Evolutionary conservation across 2,888 invertebrate genomes (phyloP).

Genomic region (Ectobius pallidus): DNA sequence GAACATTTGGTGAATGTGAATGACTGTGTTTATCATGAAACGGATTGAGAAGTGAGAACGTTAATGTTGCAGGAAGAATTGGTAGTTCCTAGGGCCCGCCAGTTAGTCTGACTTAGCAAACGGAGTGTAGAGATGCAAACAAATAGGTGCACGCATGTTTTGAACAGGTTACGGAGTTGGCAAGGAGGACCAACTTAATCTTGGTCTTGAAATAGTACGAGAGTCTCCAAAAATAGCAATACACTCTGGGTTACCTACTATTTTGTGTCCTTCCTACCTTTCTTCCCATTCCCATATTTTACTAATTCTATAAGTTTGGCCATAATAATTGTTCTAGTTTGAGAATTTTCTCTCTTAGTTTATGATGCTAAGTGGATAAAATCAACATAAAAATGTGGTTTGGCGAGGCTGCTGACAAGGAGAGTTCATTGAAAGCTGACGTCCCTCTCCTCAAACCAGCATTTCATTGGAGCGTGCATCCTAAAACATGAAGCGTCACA

Average conservation of each 20-base stretch:
- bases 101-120: background rate
- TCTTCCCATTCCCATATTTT: background rate
- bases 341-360: background rate
- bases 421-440: background rate
- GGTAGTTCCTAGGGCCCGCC: too few relatives aligned
- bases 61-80: too few relatives aligned
- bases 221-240: slow-evolving; percentile 2
- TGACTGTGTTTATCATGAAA: too few relatives aligned
- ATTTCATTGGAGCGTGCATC: too few relatives aligned
- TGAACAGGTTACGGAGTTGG: background rate
- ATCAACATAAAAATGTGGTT: too few relatives aligned
- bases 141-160: background rate
- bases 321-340: too few relatives aligned
- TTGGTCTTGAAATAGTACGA: slow-evolving; percentile 28
- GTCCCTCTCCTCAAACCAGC: background rate
- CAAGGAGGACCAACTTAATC: slow-evolving; percentile 14
- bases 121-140: background rate
- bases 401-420: too few relatives aligned
- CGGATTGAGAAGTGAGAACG: too few relatives aligned
- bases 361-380: too few relatives aligned
- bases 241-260: slow-evolving; percentile 23
- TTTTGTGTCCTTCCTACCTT: slow-evolving; percentile 14
- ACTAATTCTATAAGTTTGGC: too few relatives aligned
- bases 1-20: too few relatives aligned
- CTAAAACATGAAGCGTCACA: too few relatives aligned